Evolutionary conservation across 1,140 invertebrate genomes (phyloP), one percentile per base, ranked within the genome.

Genomic region (Thalassaphorura encarpata): DNA sequence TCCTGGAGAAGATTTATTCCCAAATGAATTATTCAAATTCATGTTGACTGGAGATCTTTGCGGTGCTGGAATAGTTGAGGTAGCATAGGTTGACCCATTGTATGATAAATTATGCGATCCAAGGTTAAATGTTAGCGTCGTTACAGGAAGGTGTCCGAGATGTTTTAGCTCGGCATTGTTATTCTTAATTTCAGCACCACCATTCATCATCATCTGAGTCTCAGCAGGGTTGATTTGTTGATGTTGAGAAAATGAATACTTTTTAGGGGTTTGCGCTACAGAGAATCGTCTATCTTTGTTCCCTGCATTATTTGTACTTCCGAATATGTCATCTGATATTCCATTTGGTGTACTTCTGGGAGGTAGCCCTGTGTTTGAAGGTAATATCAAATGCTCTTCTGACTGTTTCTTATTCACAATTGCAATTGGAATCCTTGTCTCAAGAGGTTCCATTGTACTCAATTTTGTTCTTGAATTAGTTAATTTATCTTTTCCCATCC

Each of bases 81-180:
- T n/a, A 19, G 28, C 8, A 29, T 27, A 29, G 13, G 6, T 23
- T 8, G 11, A 13, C 16, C 33, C 41, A 31, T 40, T 45, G 43
- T 53, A 54, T 19, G n/a, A 41, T 1, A 26, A 27, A 28, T 48
- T 47, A 21, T 47, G 50, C 19, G 56, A 47, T 15, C 56, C 56
- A 15, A 62, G 29, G 29, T 31, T 62, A 40, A 62, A 62, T n/a
- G 60, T 62, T 26, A 62, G 31, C 11, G 60, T 62, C 4, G 60
- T 62, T 3, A 62, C 52, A 0, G 60, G 60, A 16, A 62, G 43
- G 36, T 53, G 52, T 16, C n/a, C n/a, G n/a, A n/a, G n/a, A n/a
- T n/a, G n/a, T n/a, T n/a, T n/a, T n/a, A n/a, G n/a, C n/a, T n/a
- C n/a, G n/a, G n/a, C n/a, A n/a, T n/a, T n/a, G n/a, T n/a, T n/a